These are phyloP conservation scores for Rhyacichthys aspro DNA, from an alignment of 2,797 vertebrate species.

Conservation along the genomic window DNA sequence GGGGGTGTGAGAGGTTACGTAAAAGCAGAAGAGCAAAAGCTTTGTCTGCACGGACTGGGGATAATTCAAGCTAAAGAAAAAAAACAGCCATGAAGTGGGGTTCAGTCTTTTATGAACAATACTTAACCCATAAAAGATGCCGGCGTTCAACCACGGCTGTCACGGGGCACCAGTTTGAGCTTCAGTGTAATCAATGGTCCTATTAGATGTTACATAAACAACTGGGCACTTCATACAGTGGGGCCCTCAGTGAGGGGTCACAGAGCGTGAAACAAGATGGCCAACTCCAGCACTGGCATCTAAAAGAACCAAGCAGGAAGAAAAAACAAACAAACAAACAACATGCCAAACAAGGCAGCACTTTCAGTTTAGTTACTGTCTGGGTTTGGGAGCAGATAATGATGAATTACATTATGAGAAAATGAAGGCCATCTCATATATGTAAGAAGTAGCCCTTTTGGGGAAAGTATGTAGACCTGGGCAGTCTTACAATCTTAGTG, in stretches of 20 bases:
- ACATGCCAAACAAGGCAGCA: constrained; percentile 22
- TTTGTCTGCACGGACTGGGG: constrained; percentile 56
- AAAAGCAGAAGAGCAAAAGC: constrained; percentile 68
- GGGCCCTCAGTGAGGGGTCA: constrained; percentile 36
- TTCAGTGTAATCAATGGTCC: constrained; percentile 54
- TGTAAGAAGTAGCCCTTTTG: background rate
- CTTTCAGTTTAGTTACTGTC: constrained; percentile 6
- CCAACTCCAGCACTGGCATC: constrained; percentile 45
- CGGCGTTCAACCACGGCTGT: constrained; percentile 43
- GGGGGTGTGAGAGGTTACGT: constrained; percentile 55
- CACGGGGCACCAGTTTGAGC: constrained; percentile 29
- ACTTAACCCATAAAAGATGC: constrained; percentile 43
- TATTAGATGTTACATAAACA: constrained; percentile 69
- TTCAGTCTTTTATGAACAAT: constrained; percentile 47
- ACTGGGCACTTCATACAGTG: constrained; percentile 47
- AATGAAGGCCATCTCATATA: background rate
- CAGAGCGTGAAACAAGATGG: constrained; percentile 43
- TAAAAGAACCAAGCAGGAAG: constrained; percentile 34
- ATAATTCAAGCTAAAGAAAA: constrained; percentile 57
- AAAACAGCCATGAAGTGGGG: constrained; percentile 59
- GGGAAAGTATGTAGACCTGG: no score
- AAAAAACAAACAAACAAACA: constrained; percentile 44
- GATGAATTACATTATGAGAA: background rate
- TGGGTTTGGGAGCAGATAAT: constrained; percentile 12
- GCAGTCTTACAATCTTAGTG: no score